A percentile compares a stretch with the other conserved stretches of the same genome.
Conservation (phyloP, 2,797 vertebrate genomes). For the Linurgus olivaceus region DNA sequence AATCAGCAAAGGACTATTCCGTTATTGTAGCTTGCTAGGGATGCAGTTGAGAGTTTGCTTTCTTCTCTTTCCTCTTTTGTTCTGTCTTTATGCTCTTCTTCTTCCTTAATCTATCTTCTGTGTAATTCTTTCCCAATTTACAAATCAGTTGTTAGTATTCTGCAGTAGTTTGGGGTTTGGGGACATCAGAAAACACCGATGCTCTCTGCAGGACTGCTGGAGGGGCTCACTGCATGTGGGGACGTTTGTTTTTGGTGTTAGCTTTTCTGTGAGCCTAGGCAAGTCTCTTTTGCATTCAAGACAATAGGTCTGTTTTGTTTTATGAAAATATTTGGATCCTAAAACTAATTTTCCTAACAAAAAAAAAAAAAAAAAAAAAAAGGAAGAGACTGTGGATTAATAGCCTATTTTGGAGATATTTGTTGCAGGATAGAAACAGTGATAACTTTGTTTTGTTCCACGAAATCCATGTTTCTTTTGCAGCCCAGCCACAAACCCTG, state of each 20-base stretch:
- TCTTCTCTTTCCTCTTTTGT: background rate
- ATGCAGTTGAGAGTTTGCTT: background rate
- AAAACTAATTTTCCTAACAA: background rate
- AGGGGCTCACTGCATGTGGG: fast-evolving
- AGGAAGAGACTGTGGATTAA: background rate
- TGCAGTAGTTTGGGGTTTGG: background rate
- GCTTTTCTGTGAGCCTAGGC: background rate
- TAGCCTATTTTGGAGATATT: background rate
- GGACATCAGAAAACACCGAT: background rate
- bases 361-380: background rate
- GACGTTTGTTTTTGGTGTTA: background rate
- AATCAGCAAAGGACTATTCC: background rate
- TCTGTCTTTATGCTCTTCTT: background rate
- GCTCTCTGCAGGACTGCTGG: background rate
- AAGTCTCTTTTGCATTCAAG: background rate
- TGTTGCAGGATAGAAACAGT: background rate
- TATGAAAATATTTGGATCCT: background rate
- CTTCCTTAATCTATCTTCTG: background rate
- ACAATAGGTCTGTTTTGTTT: background rate
- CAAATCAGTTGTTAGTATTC: background rate
- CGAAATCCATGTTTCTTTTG: background rate
- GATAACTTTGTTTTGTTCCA: background rate
- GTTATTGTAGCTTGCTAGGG: background rate
- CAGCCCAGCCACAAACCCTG: background rate
- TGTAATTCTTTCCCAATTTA: background rate